phyloP scores from a whole-genome alignment of 1,140 invertebrate species.

The Drosophila malerkotliana region DNA sequence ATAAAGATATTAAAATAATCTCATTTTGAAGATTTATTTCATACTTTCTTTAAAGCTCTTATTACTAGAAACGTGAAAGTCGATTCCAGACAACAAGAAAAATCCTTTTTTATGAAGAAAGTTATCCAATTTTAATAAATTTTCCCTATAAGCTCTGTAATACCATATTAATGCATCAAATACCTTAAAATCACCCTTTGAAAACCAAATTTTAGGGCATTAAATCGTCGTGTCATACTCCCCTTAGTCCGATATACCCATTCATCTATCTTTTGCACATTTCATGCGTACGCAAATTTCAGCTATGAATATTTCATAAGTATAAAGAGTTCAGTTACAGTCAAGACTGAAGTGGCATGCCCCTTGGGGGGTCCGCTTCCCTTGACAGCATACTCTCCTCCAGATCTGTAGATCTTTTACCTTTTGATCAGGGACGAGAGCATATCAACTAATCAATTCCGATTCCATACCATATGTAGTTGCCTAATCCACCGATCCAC shows the following conservation, averaged over 20 bases:
- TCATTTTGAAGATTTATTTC: too few species aligned
- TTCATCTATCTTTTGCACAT: constrained; percentile 15
- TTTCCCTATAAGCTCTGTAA: too few species aligned
- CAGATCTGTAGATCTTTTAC: not conserved
- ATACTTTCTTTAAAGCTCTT: too few species aligned
- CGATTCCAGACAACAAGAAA: too few species aligned
- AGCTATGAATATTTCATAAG: constrained; percentile 58
- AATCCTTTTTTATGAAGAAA: too few species aligned
- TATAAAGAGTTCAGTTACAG: constrained; percentile 21
- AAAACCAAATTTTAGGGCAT: not conserved
- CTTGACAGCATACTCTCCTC: not conserved
- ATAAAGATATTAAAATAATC: too few species aligned
- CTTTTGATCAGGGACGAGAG: constrained; percentile 1
- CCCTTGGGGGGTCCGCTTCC: too few species aligned
- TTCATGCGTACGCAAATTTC: constrained; percentile 26
- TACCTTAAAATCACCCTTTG: not conserved
- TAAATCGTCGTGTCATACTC: not conserved
- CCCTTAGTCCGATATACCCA: not conserved
- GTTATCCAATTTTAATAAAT: too few species aligned
- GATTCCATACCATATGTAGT: constrained; percentile 30
- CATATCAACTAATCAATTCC: constrained; percentile 52
- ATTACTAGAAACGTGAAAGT: too few species aligned
- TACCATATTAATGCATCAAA: not conserved
- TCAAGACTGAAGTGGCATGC: constrained; percentile 2
- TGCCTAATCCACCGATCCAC: constrained; percentile 32